These are phyloP conservation scores for Syndactyla subalaris DNA, from an alignment of 2,797 vertebrate genomes.

Conservation along the genomic window DNA sequence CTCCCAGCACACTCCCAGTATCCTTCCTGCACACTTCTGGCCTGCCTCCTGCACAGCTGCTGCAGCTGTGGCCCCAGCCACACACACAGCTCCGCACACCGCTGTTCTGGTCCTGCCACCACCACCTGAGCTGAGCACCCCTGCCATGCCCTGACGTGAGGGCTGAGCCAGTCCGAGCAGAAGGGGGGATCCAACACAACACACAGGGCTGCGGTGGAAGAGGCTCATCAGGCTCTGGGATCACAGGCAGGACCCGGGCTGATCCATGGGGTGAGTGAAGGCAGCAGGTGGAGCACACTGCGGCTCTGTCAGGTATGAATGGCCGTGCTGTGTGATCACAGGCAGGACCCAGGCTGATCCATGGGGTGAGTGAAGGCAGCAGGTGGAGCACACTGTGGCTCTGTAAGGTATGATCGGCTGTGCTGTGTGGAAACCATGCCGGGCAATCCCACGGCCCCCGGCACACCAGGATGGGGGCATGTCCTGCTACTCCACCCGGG, in stretches of 20 bases:
- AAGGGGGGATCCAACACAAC: rapidly evolving
- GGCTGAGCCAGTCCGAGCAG: rapidly evolving
- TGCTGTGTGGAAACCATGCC: background rate
- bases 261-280: background rate
- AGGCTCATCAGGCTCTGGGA: background rate
- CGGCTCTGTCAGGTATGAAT: too few species aligned
- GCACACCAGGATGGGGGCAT: rapidly evolving
- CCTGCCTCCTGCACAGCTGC: background rate
- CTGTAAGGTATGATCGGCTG: background rate
- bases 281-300: background rate
- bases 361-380: too few species aligned
- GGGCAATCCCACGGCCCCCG: rapidly evolving
- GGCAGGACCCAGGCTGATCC: too few species aligned
- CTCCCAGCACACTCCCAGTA: too few species aligned
- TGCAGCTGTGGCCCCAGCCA: rapidly evolving
- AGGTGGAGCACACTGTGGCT: too few species aligned
- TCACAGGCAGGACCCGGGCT: background rate
- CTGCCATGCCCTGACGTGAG: background rate
- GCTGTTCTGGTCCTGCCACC: rapidly evolving
- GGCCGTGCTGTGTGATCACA: background rate
- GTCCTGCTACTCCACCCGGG: rapidly evolving
- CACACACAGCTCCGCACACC: rapidly evolving
- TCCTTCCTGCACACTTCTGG: too few species aligned
- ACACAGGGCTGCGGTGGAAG: background rate
- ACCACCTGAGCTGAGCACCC: rapidly evolving